A percentile compares a stretch with the other conserved stretches of the same genome.
These are phyloP conservation scores for Panurus biarmicus DNA, from an alignment of 2,113 vertebrate species.

Conservation along the genomic window DNA sequence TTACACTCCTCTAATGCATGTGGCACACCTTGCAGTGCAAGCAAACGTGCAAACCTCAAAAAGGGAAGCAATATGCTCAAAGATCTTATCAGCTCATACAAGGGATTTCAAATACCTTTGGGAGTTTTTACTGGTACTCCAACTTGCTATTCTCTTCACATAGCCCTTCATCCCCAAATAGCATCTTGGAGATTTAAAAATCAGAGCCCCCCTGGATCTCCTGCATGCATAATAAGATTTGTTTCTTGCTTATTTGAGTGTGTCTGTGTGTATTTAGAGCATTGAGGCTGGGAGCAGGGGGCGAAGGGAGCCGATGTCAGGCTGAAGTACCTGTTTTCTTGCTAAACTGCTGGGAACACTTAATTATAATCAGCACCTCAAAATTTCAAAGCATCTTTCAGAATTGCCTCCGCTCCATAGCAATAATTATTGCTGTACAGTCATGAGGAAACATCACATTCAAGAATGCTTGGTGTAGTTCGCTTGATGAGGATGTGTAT, in stretches of 20 bases:
- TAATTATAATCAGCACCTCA: constrained; percentile 5
- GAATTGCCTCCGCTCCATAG: neutral
- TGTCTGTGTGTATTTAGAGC: neutral
- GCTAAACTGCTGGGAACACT: neutral
- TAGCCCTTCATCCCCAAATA: neutral
- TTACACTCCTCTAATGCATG: neutral
- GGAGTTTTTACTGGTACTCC: neutral
- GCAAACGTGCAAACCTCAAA: neutral
- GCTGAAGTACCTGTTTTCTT: neutral
- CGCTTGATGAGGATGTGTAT: neutral
- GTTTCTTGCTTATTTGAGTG: constrained; percentile 19
- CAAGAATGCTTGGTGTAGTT: neutral
- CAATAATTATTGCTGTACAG: constrained; percentile 18
- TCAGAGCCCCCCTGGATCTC: constrained; percentile 3
- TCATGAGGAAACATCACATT: neutral
- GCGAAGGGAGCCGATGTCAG: neutral
- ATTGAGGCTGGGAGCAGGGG: neutral
- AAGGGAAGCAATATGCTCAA: neutral
- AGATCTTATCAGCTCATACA: neutral
- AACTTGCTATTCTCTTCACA: constrained; percentile 2
- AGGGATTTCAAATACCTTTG: neutral
- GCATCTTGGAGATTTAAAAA: constrained; percentile 8
- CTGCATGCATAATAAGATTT: constrained; percentile 34
- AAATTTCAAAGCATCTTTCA: constrained; percentile 17
- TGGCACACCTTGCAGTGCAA: neutral